These are phyloP conservation scores for Hypomesus transpacificus DNA, from an alignment of 2,113 vertebrate genomes.

Conservation along the genomic window DNA sequence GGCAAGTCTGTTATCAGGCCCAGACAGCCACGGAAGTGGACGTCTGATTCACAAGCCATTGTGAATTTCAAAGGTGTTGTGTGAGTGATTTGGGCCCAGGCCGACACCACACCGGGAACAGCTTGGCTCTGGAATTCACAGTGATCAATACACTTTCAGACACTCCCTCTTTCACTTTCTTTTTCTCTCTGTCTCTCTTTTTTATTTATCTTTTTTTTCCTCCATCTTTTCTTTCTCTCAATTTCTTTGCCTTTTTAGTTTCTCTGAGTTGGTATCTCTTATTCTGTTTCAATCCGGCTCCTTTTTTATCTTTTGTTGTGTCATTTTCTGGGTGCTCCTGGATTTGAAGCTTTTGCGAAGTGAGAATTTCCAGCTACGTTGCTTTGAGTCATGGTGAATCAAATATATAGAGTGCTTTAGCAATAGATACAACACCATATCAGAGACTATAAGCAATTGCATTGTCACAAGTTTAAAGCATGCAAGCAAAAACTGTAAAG, in stretches of 20 bases:
- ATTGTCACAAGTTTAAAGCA: too few species aligned
- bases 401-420: too few species aligned
- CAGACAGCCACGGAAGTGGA: constrained; percentile 72
- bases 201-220: background rate
- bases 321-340: background rate
- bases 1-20: constrained; percentile 72
- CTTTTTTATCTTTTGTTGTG: constrained; percentile 6
- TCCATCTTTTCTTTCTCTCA: constrained; percentile 1
- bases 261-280: constrained; percentile 4
- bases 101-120: constrained; percentile 50
- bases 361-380: too few species aligned
- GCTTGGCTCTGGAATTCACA: constrained; percentile 48
- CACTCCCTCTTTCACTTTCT: constrained; percentile 30
- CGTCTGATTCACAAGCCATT: constrained; percentile 71
- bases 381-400: too few species aligned
- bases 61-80: constrained; percentile 77
- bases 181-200: background rate
- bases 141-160: constrained; percentile 65
- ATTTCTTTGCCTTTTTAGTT: background rate
- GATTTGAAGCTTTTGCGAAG: too few species aligned
- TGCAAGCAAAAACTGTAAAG: too few species aligned
- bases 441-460: too few species aligned
- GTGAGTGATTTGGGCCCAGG: constrained; percentile 67
- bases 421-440: too few species aligned
- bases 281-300: constrained; percentile 4